phyloP scores from a whole-genome alignment of 2,113 vertebrate species.

The Leucopsar rothschildi region DNA sequence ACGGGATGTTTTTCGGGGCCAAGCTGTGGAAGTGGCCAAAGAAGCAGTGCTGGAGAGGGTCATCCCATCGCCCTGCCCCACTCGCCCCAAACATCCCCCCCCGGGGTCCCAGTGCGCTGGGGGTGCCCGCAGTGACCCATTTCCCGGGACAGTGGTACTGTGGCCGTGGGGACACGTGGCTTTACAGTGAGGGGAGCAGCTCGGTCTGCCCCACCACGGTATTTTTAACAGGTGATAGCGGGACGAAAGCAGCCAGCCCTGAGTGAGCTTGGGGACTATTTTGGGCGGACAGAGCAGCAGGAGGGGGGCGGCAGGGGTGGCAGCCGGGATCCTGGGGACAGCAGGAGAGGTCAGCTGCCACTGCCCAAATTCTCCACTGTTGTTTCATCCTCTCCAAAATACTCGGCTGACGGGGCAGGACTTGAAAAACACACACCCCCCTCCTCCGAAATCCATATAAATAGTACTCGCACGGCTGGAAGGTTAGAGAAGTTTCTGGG shows the following conservation, averaged over 20 bases:
- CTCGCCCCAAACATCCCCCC: not conserved
- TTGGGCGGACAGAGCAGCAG: conserved; percentile 4
- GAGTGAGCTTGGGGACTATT: conserved; percentile 53
- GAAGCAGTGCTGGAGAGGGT: not conserved
- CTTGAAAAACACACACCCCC: conserved; percentile 57
- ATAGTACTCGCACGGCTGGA: conserved; percentile 59
- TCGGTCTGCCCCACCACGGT: not conserved
- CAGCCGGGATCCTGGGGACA: conserved; percentile 1
- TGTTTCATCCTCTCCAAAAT: conserved; percentile 80
- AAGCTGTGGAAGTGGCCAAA: not conserved
- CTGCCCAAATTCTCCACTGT: conserved; percentile 68
- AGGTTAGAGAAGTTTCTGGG: conserved; percentile 79
- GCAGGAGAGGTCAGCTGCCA: conserved; percentile 61
- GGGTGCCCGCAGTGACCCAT: not conserved
- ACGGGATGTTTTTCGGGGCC: not conserved
- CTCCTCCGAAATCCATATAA: conserved; percentile 55
- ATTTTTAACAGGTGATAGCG: conserved; percentile 51
- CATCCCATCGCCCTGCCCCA: not conserved
- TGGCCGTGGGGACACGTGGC: not conserved
- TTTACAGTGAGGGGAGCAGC: not conserved
- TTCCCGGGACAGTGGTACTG: not conserved
- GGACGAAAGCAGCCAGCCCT: not conserved
- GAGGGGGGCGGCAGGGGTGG: not conserved
- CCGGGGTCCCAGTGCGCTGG: fast-evolving
- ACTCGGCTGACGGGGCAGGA: conserved; percentile 67